Base-by-base conservation (phyloP, 2,888 invertebrate genomes). In the Cephus spinipes region DNA sequence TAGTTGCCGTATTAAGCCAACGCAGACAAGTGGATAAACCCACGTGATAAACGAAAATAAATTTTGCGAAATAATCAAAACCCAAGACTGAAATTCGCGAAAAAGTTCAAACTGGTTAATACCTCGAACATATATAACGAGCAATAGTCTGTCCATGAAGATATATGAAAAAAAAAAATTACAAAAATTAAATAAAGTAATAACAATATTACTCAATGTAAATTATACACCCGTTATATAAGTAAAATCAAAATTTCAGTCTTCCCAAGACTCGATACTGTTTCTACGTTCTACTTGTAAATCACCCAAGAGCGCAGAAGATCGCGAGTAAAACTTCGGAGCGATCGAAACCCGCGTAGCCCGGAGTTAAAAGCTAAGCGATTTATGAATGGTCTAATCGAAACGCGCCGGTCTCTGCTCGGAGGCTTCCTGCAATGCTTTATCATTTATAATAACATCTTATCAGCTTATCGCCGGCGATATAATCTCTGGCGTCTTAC, bases 361-460 rank as follows among this genome's bases (percentile, higher is more conserved):
- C 77, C 40, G 55, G 34, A 76, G 78, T 77, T 68, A 33, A 71
- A 71, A 31, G 71, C 71, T 71, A 31, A 31, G 71, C 74, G 79
- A 83, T 82, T 86, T 85, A 84, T 85, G 82, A 85, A 85, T 83
- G 83, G 80, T 79, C 79, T 71, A 79, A 81, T 77, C 75, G 71
- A 81, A 78, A 77, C 69, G 68, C 71, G 79, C 68, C 80, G 77
- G 76, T 79, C 74, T 73, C 73, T 55, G 75, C 80, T 76, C 33
- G 68, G 74, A 80, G 55, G 33, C 80, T 83, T 79, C 73, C 75
- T 78, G 73, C 73, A 78, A 71, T 80, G 80, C 82, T 85, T 86
- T 84, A 85, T 85, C 86, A 84, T 81, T 85, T 83, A 79, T 86
- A 86, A 88, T 85, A 85, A 86, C 84, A 84, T 82, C 81, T 87